These are phyloP conservation scores for Oceanodroma leucorhoa DNA, from an alignment of 2,797 vertebrate species.

Conservation along the genomic window DNA sequence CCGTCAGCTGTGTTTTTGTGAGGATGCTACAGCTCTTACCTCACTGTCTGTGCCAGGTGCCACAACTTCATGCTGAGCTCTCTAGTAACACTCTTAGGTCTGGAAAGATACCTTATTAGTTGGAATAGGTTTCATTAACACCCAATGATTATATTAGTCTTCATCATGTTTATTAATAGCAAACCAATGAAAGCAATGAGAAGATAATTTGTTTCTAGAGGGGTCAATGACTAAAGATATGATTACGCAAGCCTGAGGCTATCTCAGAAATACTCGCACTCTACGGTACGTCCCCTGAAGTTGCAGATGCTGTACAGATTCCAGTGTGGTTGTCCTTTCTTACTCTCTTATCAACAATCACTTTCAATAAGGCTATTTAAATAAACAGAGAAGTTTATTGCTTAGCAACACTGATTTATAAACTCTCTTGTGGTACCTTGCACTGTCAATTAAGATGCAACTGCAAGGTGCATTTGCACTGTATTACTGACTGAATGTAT, in stretches of 20 bases:
- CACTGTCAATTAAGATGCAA: neutral
- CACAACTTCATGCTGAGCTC: neutral
- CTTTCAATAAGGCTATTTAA: neutral
- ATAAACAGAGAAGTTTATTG: neutral
- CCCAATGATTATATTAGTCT: neutral
- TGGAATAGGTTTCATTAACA: neutral
- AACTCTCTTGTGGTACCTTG: neutral
- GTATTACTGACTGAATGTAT: neutral
- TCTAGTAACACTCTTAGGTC: neutral
- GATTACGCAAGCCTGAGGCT: neutral
- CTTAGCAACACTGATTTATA: neutral
- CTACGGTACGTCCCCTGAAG: neutral
- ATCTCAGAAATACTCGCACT: neutral
- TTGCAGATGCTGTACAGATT: neutral
- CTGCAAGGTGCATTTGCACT: neutral
- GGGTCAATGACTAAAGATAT: neutral
- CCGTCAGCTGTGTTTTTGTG: neutral
- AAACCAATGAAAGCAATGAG: neutral
- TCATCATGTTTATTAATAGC: neutral
- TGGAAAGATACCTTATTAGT: neutral
- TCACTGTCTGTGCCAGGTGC: neutral
- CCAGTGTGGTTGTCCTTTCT: neutral
- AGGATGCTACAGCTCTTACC: neutral
- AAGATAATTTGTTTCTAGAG: neutral
- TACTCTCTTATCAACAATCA: neutral